Percentiles rank a stretch among this genome's conserved stretches.
Evolutionary conservation across 2,797 vertebrate species (phyloP).

Genomic region (Ctenopoma multispine): DNA sequence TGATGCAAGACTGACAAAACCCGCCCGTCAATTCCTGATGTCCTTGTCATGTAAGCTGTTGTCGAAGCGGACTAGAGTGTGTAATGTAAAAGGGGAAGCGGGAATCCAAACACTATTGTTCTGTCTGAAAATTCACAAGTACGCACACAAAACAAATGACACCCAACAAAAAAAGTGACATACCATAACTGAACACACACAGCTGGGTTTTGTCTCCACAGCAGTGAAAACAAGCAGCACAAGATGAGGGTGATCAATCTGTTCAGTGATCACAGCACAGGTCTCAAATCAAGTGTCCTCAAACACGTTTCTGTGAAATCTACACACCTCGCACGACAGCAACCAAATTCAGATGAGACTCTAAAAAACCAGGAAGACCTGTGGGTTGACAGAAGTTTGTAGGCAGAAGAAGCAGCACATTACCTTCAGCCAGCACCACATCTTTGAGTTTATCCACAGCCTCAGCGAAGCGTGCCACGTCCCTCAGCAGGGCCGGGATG

Average conservation of each 20-base stretch:
- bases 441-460: slow-evolving; percentile 96
- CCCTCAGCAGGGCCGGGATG: slow-evolving; percentile 90
- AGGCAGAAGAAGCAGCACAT: slow-evolving; percentile 34
- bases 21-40: slow-evolving; percentile 13
- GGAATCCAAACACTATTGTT: slow-evolving; percentile 40
- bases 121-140: slow-evolving; percentile 1
- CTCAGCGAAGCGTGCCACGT: slow-evolving; percentile 92
- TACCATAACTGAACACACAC: neutral
- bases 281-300: too few species aligned
- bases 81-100: slow-evolving; percentile 30
- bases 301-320: neutral
- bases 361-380: neutral
- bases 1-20: slow-evolving; percentile 27
- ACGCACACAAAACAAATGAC: neutral
- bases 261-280: too few species aligned
- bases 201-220: neutral
- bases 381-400: neutral
- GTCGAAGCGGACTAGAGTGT: slow-evolving; percentile 5
- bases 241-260: accelerated
- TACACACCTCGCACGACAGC: neutral
- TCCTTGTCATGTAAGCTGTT: slow-evolving; percentile 16
- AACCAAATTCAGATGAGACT: neutral
- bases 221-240: slow-evolving; percentile 16
- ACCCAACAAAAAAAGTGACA: slow-evolving; percentile 9
- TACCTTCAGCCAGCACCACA: slow-evolving; percentile 90